Evolutionary conservation across 2,797 vertebrate genomes (phyloP).

Genomic region (Scolopax bukidnonensis): DNA sequence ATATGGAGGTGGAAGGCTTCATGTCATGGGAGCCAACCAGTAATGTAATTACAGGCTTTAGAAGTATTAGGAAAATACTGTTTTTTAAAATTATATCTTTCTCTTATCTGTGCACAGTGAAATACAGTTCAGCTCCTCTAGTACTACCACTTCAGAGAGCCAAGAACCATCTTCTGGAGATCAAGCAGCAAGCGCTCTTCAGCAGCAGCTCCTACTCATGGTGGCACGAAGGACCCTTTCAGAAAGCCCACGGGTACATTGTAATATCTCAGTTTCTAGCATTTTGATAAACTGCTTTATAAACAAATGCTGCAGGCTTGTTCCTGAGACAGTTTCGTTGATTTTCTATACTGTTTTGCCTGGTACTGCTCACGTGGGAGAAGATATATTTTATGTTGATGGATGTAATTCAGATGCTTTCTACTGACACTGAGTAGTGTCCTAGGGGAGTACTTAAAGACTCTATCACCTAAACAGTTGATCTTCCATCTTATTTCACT

Average conservation of each 20-base stretch:
- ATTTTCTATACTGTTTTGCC: background rate
- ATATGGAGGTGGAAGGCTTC: background rate
- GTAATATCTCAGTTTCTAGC: background rate
- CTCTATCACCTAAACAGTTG: background rate
- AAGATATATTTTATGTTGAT: constrained; percentile 7
- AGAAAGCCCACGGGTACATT: constrained; percentile 73
- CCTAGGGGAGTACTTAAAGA: background rate
- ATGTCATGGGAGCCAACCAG: background rate
- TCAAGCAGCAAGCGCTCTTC: constrained; percentile 71
- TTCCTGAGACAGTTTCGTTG: background rate
- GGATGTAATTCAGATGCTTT: background rate
- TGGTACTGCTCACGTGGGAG: background rate
- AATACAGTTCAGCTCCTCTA: constrained; percentile 75
- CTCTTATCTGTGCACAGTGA: constrained; percentile 63
- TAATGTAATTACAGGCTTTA: background rate
- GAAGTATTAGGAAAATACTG: background rate
- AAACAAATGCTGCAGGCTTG: background rate
- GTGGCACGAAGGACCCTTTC: constrained; percentile 77
- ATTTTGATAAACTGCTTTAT: background rate
- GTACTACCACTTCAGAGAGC: constrained; percentile 77
- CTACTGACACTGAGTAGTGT: background rate
- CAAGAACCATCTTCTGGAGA: constrained; percentile 76
- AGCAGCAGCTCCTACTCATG: constrained; percentile 80
- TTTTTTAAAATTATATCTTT: background rate
- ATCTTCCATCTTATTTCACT: background rate